Evolutionary conservation across 2,888 invertebrate genomes (phyloP).

Genomic region (Synanthedon formicaeformis): DNA sequence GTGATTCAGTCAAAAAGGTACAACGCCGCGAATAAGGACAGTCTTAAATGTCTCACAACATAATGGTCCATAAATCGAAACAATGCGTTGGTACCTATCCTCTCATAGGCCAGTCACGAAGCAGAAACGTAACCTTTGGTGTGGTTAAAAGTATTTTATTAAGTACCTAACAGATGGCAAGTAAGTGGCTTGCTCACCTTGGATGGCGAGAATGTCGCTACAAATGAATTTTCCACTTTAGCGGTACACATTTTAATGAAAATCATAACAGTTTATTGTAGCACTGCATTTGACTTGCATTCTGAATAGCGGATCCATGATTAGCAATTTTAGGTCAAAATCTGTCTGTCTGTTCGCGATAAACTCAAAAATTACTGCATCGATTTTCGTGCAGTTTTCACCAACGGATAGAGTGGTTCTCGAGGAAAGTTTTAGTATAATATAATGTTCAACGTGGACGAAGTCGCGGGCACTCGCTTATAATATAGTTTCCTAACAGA

Average conservation of each 20-base stretch:
- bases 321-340: too few species aligned
- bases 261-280: neutral
- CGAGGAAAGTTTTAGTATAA: too few species aligned
- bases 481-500: too few species aligned
- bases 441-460: too few species aligned
- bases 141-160: slow-evolving; percentile 27
- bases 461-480: too few species aligned
- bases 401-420: too few species aligned
- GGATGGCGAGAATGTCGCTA: slow-evolving; percentile 34
- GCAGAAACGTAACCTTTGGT: slow-evolving; percentile 40
- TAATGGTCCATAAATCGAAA: slow-evolving; percentile 26
- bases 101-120: slow-evolving; percentile 36
- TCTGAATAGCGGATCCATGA: too few species aligned
- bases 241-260: neutral
- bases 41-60: slow-evolving; percentile 17
- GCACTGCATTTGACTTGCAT: neutral
- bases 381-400: too few species aligned
- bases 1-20: neutral
- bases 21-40: slow-evolving; percentile 9
- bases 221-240: slow-evolving; percentile 22
- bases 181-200: slow-evolving; percentile 45
- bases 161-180: slow-evolving; percentile 22
- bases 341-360: too few species aligned
- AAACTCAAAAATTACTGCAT: too few species aligned
- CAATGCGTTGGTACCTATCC: slow-evolving; percentile 18